Base-by-base conservation (phyloP, 2,797 vertebrate genomes). In the Cetoscarus ocellatus region DNA sequence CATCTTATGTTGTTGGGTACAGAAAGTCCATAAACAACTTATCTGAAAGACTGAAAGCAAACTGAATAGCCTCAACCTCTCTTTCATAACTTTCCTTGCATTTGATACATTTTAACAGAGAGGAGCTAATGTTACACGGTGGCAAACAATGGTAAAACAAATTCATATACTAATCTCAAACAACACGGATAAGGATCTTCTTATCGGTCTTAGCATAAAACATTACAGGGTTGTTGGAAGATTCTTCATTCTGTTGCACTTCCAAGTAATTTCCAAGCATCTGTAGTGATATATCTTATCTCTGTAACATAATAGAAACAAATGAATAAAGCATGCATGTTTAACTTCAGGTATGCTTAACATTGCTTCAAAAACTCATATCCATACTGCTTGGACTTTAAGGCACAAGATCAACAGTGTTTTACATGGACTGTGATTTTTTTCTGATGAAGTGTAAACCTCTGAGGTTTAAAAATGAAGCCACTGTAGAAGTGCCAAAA, bases 1-100 rank as follows among this genome's bases (percentile, higher is more conserved):
- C 13, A 42, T 61, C 38, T 75, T 68, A 67, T 18, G 73, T 11
- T 57, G 55, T 68, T 47, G 34, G 39, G 38, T 47, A 39, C 27
- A 50, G 56, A 57, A 60, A 52, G 15, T 66, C 34, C 10, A 61
- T 12, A 49, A 49, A 64, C 49, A 62, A 47, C 10, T 73, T 10
- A 60, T 56, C 10, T 34, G n/a, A 49, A 66, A 66, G 19, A 40
- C 0, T 52, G 12, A 67, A 34, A 18, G 6, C 36, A 61, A 34
- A 47, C 12, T 35, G 59, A 43, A 50, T 36, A 56, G 40, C 10
- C 53, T 18, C 11, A 63, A 35, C n/a, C 34, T 27, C 35, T 35
- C 44, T 44, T 15, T 44, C 43, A 27, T 27, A 44, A 44, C 6
- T 8, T 44, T 36, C 55, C 35, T 19, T 15, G 62, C 34, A 48